phyloP scores from a whole-genome alignment of 2,797 vertebrate genomes.

The Ambastaia sidthimunki region DNA sequence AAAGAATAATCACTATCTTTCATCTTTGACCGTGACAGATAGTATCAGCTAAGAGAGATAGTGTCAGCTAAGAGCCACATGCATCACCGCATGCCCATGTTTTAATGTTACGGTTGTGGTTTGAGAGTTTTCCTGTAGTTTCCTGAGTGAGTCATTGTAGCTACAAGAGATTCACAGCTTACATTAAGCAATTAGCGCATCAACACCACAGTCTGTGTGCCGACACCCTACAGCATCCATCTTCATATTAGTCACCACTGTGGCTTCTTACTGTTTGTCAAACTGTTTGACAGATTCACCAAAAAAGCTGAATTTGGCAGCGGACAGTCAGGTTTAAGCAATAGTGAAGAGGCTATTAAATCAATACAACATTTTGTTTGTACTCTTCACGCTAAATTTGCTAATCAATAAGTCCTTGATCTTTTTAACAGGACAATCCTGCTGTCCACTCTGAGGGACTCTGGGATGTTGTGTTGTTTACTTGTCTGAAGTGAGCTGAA shows the following conservation, averaged over 20 bases:
- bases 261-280: slow-evolving; percentile 10
- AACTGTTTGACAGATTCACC: slow-evolving; percentile 1
- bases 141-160: slow-evolving; percentile 35
- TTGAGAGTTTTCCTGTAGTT: slow-evolving; percentile 7
- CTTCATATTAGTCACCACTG: slow-evolving; percentile 21
- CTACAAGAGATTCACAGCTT: slow-evolving; percentile 40
- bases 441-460: slow-evolving; percentile 16
- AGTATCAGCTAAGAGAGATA: no score
- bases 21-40: background rate
- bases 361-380: slow-evolving; percentile 21
- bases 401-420: slow-evolving; percentile 25
- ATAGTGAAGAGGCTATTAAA: slow-evolving; percentile 7
- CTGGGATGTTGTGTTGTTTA: slow-evolving; percentile 1
- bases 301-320: background rate
- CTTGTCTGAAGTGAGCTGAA: background rate
- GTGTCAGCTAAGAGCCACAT: background rate
- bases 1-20: background rate
- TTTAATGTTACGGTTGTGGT: background rate
- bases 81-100: slow-evolving; percentile 14
- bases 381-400: slow-evolving; percentile 2
- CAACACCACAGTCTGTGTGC: slow-evolving; percentile 20
- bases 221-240: background rate
- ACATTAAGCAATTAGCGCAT: slow-evolving; percentile 35
- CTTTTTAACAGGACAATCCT: slow-evolving; percentile 30
- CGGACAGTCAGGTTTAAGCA: background rate